A percentile compares a stretch with the other conserved stretches of the same genome.
Evolutionary conservation across 2,113 vertebrate genomes (phyloP).

Genomic region (Mandrillus leucophaeus): DNA sequence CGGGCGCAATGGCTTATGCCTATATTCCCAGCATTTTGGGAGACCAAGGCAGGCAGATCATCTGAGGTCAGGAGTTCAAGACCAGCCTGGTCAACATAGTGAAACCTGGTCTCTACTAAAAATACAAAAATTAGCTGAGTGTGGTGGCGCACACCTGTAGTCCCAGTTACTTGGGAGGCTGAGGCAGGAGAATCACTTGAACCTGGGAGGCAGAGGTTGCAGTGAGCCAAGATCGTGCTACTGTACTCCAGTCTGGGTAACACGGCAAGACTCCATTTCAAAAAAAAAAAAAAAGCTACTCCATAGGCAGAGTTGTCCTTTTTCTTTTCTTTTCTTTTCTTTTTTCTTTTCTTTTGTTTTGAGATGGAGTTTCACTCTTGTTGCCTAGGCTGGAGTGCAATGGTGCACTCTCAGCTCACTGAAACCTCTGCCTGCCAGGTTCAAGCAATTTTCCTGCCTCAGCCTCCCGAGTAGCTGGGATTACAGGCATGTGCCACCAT

Average conservation of each 20-base stretch:
- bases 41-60: not conserved
- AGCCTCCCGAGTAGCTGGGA: too few relatives aligned
- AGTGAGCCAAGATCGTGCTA: not conserved
- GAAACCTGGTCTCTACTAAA: not conserved
- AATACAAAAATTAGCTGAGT: not conserved
- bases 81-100: not conserved
- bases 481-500: too few relatives aligned
- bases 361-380: too few relatives aligned
- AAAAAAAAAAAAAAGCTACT: too few relatives aligned
- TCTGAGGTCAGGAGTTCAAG: not conserved
- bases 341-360: too few relatives aligned
- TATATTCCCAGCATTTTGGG: not conserved
- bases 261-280: not conserved
- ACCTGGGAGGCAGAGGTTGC: not conserved
- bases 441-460: too few relatives aligned
- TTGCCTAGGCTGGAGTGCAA: too few relatives aligned
- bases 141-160: not conserved
- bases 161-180: not conserved
- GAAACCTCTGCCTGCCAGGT: too few relatives aligned
- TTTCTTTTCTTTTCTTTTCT: too few relatives aligned
- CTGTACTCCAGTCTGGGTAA: not conserved
- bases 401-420: too few relatives aligned
- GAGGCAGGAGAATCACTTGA: not conserved
- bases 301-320: too few relatives aligned
- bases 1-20: fast-evolving